Evolutionary conservation across 2,888 invertebrate species (phyloP).

Genomic region (Xiphydria camelus): DNA sequence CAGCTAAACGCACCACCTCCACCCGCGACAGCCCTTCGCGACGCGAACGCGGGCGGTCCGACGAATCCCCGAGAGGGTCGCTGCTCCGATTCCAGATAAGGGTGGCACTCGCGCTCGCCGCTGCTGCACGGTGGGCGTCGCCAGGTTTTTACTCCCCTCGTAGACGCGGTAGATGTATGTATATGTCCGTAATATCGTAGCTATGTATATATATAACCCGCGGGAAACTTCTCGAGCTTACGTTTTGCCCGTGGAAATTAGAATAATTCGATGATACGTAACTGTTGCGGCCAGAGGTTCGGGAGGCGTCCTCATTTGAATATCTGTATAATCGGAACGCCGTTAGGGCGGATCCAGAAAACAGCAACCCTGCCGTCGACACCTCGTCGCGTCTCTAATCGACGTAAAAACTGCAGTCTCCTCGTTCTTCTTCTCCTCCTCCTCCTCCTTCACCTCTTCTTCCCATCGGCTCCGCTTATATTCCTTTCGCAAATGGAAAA

Average conservation of each 20-base stretch:
- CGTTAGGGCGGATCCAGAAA: constrained; percentile 55
- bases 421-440: constrained; percentile 17
- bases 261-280: constrained; percentile 58
- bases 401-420: constrained; percentile 31
- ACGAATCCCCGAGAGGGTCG: too few relatives aligned
- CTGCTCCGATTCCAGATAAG: too few relatives aligned
- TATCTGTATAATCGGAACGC: constrained; percentile 57
- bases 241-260: constrained; percentile 55
- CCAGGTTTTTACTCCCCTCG: not conserved
- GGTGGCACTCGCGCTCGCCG: too few relatives aligned
- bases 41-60: too few relatives aligned
- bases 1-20: too few relatives aligned
- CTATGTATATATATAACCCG: too few relatives aligned
- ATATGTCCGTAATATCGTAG: too few relatives aligned
- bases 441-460: not conserved
- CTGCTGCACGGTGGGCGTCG: not conserved
- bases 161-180: too few relatives aligned
- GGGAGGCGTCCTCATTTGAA: constrained; percentile 50
- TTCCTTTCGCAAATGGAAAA: not conserved
- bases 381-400: constrained; percentile 37
- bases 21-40: too few relatives aligned
- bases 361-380: constrained; percentile 47
- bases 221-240: constrained; percentile 9
- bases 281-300: constrained; percentile 55
- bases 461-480: not conserved